Conservation (phyloP, 2,797 vertebrate genomes). For the Anguilla anguilla region DNA sequence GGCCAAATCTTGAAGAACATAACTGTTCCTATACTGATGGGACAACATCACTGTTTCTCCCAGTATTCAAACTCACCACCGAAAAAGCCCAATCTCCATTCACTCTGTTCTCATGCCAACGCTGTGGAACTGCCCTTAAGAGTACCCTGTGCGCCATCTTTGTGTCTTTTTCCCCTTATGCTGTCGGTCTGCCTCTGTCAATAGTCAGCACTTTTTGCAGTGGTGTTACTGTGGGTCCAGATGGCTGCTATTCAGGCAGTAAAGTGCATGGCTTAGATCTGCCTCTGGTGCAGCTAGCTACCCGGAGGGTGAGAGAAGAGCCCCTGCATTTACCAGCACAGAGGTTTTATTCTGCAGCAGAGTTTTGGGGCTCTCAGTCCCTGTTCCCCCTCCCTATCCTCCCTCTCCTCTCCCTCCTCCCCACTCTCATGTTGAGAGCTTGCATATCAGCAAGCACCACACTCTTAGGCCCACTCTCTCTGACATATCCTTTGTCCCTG, state of each 20-base stretch:
- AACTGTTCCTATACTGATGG: neutral
- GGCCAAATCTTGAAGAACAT: neutral
- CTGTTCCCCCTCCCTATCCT: neutral
- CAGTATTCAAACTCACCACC: neutral
- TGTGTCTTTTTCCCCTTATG: neutral
- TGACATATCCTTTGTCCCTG: constrained; percentile 55
- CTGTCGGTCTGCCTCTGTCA: neutral
- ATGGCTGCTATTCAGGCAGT: neutral
- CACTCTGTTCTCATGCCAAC: neutral
- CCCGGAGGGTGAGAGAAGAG: neutral
- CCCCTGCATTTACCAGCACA: neutral
- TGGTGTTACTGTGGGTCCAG: neutral
- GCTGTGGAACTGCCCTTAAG: neutral
- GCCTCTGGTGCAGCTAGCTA: neutral
- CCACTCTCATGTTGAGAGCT: constrained; percentile 23
- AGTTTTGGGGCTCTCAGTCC: neutral
- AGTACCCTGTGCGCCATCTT: neutral
- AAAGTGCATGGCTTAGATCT: neutral
- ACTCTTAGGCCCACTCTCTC: constrained; percentile 42
- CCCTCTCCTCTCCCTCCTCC: neutral
- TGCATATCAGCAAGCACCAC: constrained; percentile 33
- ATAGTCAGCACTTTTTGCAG: constrained; percentile 14
- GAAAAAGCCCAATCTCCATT: neutral
- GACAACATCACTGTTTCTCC: neutral
- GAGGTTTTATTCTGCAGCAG: neutral